phyloP scores from a whole-genome alignment of 2,113 vertebrate species.

The Daboia siamensis region DNA sequence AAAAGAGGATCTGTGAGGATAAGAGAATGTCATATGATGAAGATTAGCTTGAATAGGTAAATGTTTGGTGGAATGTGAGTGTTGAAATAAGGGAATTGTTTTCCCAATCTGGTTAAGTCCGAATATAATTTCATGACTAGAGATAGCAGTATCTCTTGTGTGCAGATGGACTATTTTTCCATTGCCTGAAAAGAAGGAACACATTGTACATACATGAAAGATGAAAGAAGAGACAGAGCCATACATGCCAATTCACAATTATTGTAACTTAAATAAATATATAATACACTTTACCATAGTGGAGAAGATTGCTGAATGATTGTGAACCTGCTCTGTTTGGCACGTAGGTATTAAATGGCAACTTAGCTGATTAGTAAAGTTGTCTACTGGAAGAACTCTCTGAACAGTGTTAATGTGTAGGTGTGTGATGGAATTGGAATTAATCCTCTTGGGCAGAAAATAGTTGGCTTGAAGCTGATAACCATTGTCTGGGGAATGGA shows the following conservation, averaged over 20 bases:
- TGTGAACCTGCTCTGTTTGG: background rate
- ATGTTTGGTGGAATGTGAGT: background rate
- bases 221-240: background rate
- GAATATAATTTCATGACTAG: background rate
- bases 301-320: background rate
- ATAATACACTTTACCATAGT: background rate
- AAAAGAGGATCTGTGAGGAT: background rate
- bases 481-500: background rate
- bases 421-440: background rate
- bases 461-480: background rate
- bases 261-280: background rate
- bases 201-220: background rate
- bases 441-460: background rate
- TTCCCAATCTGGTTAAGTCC: background rate
- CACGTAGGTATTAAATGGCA: background rate
- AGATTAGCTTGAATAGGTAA: background rate
- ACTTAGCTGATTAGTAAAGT: background rate
- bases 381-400: background rate
- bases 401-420: background rate
- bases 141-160: background rate
- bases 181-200: background rate
- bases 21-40: background rate
- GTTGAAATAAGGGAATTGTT: background rate
- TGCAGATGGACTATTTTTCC: background rate
- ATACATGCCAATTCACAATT: background rate